phyloP scores from a whole-genome alignment of 1,140 invertebrate genomes.

The Sycophaga agraensis region DNA sequence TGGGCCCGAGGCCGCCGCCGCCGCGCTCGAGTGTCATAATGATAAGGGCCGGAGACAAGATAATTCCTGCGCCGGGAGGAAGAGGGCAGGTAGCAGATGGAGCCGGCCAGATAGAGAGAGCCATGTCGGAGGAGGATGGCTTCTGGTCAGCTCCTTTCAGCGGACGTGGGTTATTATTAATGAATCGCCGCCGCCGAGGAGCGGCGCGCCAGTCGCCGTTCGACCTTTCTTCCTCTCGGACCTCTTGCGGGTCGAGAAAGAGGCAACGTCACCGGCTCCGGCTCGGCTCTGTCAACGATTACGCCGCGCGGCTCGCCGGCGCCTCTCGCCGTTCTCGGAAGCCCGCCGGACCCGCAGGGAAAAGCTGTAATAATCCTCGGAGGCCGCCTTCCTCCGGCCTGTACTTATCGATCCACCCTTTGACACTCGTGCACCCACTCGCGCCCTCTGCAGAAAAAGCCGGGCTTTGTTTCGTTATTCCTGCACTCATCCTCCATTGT shows the following conservation, averaged over 20 bases:
- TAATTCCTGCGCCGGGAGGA: conserved; percentile 30
- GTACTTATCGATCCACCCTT: no score
- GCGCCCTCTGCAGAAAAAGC: no score
- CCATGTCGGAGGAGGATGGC: neutral
- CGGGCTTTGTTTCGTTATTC: no score
- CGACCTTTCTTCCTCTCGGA: neutral
- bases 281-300: no score
- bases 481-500: no score
- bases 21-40: conserved; percentile 37
- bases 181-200: conserved; percentile 18
- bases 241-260: neutral
- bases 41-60: conserved; percentile 36
- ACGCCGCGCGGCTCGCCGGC: no score
- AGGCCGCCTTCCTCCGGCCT: no score
- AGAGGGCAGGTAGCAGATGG: conserved; percentile 26
- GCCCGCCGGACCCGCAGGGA: no score
- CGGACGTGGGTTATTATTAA: conserved; percentile 27
- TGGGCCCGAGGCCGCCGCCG: conserved; percentile 7
- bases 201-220: no score
- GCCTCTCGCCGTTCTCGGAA: neutral
- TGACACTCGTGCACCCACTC: no score
- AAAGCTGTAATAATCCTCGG: no score
- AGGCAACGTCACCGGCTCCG: neutral
- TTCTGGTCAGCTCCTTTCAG: conserved; percentile 15
- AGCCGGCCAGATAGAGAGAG: conserved; percentile 4